A percentile compares a stretch with the other conserved stretches of the same genome.
Evolutionary conservation across 2,888 invertebrate species (phyloP).

Genomic region (Trichopria drosophilae): DNA sequence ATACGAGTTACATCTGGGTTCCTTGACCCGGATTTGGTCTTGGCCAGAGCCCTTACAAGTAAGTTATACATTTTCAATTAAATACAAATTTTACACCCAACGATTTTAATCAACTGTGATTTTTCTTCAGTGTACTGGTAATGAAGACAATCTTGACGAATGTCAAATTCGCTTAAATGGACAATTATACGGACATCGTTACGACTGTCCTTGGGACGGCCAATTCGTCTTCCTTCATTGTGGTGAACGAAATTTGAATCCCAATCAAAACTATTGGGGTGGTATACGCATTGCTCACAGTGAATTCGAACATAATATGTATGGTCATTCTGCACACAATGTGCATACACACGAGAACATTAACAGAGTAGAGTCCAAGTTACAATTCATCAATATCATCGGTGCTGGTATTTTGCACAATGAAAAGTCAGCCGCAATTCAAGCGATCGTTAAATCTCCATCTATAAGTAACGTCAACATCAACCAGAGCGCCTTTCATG

Average conservation of each 20-base stretch:
- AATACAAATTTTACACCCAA: background rate
- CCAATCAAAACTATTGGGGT: conserved; percentile 85
- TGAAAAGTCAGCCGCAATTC: conserved; percentile 90
- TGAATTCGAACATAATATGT: conserved; percentile 84
- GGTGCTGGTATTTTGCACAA: conserved; percentile 96
- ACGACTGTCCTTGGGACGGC: conserved; percentile 87
- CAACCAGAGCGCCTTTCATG: conserved; percentile 83
- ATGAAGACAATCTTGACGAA: conserved; percentile 76
- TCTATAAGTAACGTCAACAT: conserved; percentile 80
- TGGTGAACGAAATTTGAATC: conserved; percentile 70
- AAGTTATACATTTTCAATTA: conserved; percentile 6
- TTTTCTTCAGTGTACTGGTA: conserved; percentile 67
- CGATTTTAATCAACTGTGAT: background rate
- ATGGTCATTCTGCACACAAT: conserved; percentile 80
- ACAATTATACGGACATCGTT: conserved; percentile 80
- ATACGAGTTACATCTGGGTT: conserved; percentile 87
- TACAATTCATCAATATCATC: conserved; percentile 79
- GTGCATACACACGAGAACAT: conserved; percentile 75
- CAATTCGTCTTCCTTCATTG: conserved; percentile 94
- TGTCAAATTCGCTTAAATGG: conserved; percentile 88
- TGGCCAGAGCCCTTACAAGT: conserved; percentile 89
- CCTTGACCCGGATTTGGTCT: conserved; percentile 84
- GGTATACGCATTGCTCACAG: conserved; percentile 90
- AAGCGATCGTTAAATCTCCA: conserved; percentile 87
- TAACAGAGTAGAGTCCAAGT: conserved; percentile 72